Evolutionary conservation across 2,888 invertebrate species (phyloP).

Genomic region (Villa cingulata): DNA sequence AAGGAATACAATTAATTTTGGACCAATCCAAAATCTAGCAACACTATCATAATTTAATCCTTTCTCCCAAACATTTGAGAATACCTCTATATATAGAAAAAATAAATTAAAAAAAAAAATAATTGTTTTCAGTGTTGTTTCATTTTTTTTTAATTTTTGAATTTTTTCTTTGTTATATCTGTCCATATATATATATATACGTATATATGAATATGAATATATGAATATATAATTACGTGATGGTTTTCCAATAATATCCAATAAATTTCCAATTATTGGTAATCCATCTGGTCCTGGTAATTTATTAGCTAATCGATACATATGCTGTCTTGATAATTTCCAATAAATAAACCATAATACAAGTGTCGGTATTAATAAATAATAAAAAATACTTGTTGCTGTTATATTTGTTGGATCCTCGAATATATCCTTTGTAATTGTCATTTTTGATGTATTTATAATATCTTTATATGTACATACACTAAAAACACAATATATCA

Average conservation of each 20-base stretch:
- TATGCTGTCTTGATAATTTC: conserved; percentile 55
- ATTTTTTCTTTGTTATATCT: too few relatives aligned
- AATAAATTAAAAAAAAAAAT: background rate
- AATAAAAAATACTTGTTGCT: conserved; percentile 55
- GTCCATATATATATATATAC: background rate
- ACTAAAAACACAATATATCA: background rate
- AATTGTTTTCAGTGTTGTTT: background rate
- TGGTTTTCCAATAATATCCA: conserved; percentile 58
- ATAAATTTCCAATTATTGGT: conserved; percentile 61
- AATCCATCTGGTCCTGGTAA: conserved; percentile 58
- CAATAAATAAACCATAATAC: conserved; percentile 62
- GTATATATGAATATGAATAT: background rate
- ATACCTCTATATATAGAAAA: conserved; percentile 46
- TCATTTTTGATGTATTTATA: conserved; percentile 18
- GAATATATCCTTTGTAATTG: conserved; percentile 26
- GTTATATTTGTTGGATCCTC: conserved; percentile 33
- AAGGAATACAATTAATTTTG: conserved; percentile 58
- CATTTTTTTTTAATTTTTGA: background rate
- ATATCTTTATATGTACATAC: background rate
- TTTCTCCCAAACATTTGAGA: conserved; percentile 41
- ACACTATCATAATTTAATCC: conserved; percentile 42
- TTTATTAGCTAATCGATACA: conserved; percentile 56
- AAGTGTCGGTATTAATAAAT: conserved; percentile 56
- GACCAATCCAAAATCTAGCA: conserved; percentile 62
- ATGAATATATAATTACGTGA: conserved; percentile 39